Evolutionary conservation across 2,113 vertebrate species (phyloP).

Genomic region (Actinemys pallida): DNA sequence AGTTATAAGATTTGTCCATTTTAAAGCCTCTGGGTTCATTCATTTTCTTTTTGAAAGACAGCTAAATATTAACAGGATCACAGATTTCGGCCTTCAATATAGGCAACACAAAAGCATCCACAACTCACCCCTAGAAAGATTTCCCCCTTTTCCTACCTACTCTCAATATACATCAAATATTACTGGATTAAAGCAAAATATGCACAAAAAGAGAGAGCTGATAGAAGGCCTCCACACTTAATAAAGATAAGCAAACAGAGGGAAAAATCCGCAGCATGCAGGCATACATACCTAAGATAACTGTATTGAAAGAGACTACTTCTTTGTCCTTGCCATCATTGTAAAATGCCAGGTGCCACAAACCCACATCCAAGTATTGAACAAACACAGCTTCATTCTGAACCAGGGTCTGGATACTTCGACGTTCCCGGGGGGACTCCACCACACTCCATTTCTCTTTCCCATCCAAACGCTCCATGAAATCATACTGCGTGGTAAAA

Average conservation of each 20-base stretch:
- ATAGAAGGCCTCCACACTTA: background rate
- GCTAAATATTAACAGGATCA: background rate
- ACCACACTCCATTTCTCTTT: conserved; percentile 99
- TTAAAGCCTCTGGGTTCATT: background rate
- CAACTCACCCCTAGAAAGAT: background rate
- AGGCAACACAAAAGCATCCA: background rate
- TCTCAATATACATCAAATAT: background rate
- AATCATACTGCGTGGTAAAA: conserved; percentile 88
- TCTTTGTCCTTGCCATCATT: conserved; percentile 98
- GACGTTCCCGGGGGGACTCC: conserved; percentile 92
- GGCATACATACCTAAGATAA: conserved; percentile 88
- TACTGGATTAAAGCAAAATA: background rate
- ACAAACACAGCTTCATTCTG: conserved; percentile 98
- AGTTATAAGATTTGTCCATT: background rate
- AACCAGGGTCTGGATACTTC: conserved; percentile 97
- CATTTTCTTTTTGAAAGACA: background rate
- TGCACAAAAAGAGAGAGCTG: background rate
- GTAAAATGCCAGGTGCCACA: conserved; percentile 99
- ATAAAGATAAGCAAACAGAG: background rate
- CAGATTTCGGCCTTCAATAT: background rate
- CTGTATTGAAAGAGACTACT: conserved; percentile 94
- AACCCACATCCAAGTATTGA: conserved; percentile 94
- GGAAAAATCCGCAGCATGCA: background rate
- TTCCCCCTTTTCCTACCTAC: background rate
- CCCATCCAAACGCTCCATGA: conserved; percentile 98